These are phyloP conservation scores for Meiosimyza platycephala DNA, from an alignment of 2,888 invertebrate species.

Conservation along the genomic window DNA sequence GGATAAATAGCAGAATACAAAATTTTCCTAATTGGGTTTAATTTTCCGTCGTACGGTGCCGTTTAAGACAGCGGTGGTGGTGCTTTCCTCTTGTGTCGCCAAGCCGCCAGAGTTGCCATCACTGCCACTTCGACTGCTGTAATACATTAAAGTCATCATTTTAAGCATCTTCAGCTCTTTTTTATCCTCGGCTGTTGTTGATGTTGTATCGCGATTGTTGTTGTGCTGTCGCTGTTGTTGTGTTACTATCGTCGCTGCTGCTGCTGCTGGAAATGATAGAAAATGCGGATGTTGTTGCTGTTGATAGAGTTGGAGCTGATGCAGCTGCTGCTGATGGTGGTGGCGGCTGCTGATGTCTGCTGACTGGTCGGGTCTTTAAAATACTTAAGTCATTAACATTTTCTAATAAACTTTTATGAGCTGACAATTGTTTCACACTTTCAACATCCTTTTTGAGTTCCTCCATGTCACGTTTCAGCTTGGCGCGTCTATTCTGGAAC, in stretches of 20 bases:
- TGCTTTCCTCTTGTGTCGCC: not conserved
- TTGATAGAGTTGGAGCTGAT: conserved; percentile 31
- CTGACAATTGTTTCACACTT: conserved; percentile 87
- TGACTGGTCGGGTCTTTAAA: conserved; percentile 86
- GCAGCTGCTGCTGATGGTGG: conserved; percentile 42
- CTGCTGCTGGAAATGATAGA: conserved; percentile 38
- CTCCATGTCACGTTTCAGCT: conserved; percentile 96
- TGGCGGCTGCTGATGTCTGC: conserved; percentile 55
- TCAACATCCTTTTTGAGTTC: conserved; percentile 97
- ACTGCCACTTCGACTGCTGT: conserved; percentile 45
- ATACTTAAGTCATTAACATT: conserved; percentile 92
- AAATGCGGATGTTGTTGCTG: conserved; percentile 42
- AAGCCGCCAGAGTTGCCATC: conserved; percentile 43
- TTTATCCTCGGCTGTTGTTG: conserved; percentile 58
- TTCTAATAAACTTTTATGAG: conserved; percentile 90
- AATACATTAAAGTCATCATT: conserved; percentile 65
- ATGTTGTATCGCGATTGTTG: conserved; percentile 39
- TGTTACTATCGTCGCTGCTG: conserved; percentile 41
- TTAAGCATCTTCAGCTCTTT: conserved; percentile 64
- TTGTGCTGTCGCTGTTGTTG: conserved; percentile 37
- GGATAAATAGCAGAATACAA: not conserved
- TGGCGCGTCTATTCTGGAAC: conserved; percentile 94
- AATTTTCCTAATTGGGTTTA: conserved; percentile 34
- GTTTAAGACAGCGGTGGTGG: conserved; percentile 16
- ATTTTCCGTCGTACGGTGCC: conserved; percentile 32